These are phyloP conservation scores for Polydrusus pterygomalis DNA, from an alignment of 2,888 invertebrate genomes.

Conservation along the genomic window DNA sequence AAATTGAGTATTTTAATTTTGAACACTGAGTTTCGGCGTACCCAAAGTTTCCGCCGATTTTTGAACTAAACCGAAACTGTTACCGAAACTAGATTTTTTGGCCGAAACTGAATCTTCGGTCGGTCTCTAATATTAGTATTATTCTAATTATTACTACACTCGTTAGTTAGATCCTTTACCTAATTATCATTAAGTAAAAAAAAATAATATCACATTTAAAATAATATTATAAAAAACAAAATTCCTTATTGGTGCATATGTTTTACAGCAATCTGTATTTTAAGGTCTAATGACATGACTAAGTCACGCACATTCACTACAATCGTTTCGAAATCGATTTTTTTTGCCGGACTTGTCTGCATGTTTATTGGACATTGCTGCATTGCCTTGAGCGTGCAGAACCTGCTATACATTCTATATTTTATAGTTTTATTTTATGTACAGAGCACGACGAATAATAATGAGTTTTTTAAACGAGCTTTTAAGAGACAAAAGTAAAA, in stretches of 20 bases:
- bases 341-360: conserved; percentile 11
- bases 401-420: conserved; percentile 27
- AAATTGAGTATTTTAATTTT: too few relatives aligned
- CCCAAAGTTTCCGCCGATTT: too few relatives aligned
- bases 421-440: not conserved
- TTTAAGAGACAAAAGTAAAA: not conserved
- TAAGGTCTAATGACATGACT: conserved; percentile 1
- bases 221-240: not conserved
- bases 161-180: too few relatives aligned
- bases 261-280: conserved; percentile 8
- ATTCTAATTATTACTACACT: too few relatives aligned
- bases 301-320: conserved; percentile 9
- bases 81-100: too few relatives aligned
- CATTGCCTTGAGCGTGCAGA: conserved; percentile 6
- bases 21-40: too few relatives aligned
- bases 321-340: conserved; percentile 17
- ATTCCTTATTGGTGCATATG: not conserved
- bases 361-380: conserved; percentile 6
- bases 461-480: not conserved
- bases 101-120: too few relatives aligned
- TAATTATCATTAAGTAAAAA: not conserved
- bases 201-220: not conserved
- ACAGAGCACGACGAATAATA: not conserved
- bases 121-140: too few relatives aligned
- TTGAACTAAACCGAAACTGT: too few relatives aligned